These are phyloP conservation scores for Adelosebastes latens DNA, from an alignment of 2,797 vertebrate genomes.

Conservation along the genomic window DNA sequence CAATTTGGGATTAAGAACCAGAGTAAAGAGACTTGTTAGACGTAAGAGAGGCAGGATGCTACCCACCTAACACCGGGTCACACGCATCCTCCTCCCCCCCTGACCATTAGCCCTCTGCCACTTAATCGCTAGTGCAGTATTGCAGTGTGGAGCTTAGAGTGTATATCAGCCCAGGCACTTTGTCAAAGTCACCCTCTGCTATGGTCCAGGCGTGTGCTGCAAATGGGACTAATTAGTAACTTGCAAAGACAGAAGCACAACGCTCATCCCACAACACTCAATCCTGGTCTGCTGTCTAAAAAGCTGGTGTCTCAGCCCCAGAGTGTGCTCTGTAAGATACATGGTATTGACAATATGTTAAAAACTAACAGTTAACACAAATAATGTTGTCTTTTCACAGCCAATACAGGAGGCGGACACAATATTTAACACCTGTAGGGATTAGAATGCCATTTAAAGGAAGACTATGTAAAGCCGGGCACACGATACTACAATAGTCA, in stretches of 20 bases:
- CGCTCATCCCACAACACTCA: conserved; percentile 57
- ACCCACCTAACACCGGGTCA: conserved; percentile 65
- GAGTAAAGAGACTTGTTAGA: conserved; percentile 75
- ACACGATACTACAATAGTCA: no score
- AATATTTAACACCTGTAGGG: background rate
- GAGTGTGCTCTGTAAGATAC: conserved; percentile 26
- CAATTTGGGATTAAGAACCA: conserved; percentile 82
- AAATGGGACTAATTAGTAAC: conserved; percentile 81
- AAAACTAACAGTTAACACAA: conserved; percentile 42
- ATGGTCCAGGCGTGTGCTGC: conserved; percentile 63
- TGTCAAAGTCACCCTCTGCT: conserved; percentile 77
- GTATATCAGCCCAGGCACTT: conserved; percentile 67
- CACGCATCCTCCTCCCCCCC: conserved; percentile 15
- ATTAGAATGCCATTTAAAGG: background rate
- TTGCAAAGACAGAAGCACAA: conserved; percentile 62
- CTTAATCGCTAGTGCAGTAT: conserved; percentile 70
- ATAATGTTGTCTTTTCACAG: background rate
- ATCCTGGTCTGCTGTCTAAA: conserved; percentile 43
- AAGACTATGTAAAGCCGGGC: background rate
- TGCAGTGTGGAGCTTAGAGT: conserved; percentile 67
- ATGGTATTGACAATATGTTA: conserved; percentile 55
- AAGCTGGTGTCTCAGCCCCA: conserved; percentile 9
- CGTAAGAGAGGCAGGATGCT: conserved; percentile 60
- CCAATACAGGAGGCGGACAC: background rate
- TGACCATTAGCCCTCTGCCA: conserved; percentile 69